Percentiles rank a stretch among this genome's conserved stretches.
phyloP scores from a whole-genome alignment of 1,140 invertebrate genomes.

The Drosophila funebris region DNA sequence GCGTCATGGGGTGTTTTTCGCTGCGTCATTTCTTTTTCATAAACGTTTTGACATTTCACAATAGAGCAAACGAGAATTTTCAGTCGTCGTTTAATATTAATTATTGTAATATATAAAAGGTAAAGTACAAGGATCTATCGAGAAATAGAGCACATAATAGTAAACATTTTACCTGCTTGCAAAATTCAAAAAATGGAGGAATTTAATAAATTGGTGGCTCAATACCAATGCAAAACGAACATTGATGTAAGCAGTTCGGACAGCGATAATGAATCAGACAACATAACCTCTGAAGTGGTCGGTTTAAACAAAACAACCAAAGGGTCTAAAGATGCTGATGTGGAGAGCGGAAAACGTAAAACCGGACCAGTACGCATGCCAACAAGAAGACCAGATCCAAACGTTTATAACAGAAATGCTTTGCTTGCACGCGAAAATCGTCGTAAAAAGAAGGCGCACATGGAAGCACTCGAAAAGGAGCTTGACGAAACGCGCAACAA shows the following conservation, averaged over 20 bases:
- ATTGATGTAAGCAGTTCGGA: conserved; percentile 50
- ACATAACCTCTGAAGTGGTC: conserved; percentile 15
- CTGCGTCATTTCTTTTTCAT: conserved; percentile 27
- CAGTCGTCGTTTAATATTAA: neutral
- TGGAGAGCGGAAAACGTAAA: conserved; percentile 32
- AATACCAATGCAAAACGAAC: conserved; percentile 44
- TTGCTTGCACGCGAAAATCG: conserved; percentile 86
- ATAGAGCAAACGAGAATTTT: conserved; percentile 14
- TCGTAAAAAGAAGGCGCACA: conserved; percentile 85
- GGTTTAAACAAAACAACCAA: neutral
- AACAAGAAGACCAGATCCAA: conserved; percentile 68
- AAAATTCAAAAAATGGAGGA: conserved; percentile 56
- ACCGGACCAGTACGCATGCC: conserved; percentile 46
- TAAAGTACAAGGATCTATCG: conserved; percentile 54
- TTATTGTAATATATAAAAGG: conserved; percentile 37
- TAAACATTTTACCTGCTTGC: conserved; percentile 63
- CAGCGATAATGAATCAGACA: conserved; percentile 39
- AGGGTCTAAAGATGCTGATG: neutral
- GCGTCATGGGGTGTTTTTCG: neutral
- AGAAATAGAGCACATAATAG: conserved; percentile 54
- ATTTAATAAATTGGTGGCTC: conserved; percentile 44
- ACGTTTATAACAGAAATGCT: conserved; percentile 84
- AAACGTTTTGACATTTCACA: conserved; percentile 46
- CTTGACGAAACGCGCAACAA: conserved; percentile 82
- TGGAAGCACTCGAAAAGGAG: conserved; percentile 85